phyloP scores from a whole-genome alignment of 2,113 vertebrate genomes.

The Neogobius melanostomus region DNA sequence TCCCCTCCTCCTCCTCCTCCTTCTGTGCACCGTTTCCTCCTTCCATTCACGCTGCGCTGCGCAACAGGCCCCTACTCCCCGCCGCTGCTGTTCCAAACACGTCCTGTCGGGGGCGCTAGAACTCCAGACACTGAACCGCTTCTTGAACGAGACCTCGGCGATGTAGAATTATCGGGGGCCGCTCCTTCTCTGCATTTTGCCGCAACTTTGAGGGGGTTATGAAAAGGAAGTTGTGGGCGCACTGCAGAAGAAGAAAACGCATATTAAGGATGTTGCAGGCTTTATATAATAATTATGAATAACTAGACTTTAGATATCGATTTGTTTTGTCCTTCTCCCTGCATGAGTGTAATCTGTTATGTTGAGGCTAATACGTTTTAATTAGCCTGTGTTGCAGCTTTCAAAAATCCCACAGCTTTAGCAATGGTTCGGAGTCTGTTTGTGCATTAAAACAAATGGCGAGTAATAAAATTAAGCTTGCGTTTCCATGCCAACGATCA shows the following conservation, averaged over 20 bases:
- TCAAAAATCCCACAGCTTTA: neutral
- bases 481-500: constrained; percentile 2
- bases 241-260: constrained; percentile 21
- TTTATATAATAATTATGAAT: neutral
- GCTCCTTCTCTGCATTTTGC: constrained; percentile 21
- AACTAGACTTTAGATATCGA: too few species aligned
- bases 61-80: constrained; percentile 43
- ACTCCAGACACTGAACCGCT: constrained; percentile 2
- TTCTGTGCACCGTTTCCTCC: neutral
- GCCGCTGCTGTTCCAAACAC: neutral
- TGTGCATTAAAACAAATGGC: neutral
- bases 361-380: neutral
- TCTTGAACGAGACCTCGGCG: neutral
- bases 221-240: constrained; percentile 37
- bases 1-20: neutral
- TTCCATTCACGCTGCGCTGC: constrained; percentile 9
- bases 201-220: constrained; percentile 51
- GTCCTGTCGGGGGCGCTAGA: constrained; percentile 58
- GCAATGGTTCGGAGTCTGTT: neutral
- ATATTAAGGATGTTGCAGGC: neutral
- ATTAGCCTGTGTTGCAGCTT: too few species aligned
- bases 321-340: neutral
- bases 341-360: neutral
- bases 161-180: too few species aligned
- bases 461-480: neutral